Percentiles rank a stretch among this genome's conserved stretches.
These are phyloP conservation scores for Capreolus pygargus DNA, from an alignment of 2,113 vertebrate species.

Conservation along the genomic window DNA sequence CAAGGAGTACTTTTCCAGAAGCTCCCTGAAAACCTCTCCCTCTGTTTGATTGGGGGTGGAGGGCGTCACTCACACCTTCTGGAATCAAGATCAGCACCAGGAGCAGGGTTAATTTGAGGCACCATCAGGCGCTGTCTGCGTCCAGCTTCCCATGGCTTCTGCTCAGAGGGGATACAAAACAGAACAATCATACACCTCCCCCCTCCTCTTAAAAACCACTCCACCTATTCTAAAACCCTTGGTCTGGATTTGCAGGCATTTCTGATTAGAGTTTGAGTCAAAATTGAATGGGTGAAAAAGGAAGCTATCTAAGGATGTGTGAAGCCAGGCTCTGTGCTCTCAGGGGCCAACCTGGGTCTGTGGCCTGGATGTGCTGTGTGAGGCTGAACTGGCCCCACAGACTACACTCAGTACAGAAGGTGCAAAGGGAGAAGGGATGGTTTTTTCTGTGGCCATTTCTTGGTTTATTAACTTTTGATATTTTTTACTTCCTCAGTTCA, in stretches of 20 bases:
- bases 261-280: background rate
- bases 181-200: background rate
- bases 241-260: background rate
- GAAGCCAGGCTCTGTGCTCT: background rate
- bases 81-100: background rate
- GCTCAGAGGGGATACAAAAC: background rate
- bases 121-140: background rate
- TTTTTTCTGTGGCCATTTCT: background rate
- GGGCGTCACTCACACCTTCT: background rate
- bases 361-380: background rate
- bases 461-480: background rate
- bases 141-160: background rate
- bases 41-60: background rate
- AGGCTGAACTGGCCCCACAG: background rate
- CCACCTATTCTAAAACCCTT: background rate
- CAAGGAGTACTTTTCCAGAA: background rate
- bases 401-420: background rate
- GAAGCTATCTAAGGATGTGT: accelerated
- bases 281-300: background rate
- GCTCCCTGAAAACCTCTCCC: background rate
- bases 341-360: background rate
- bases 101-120: background rate
- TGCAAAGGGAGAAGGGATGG: background rate
- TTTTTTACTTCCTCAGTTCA: background rate
- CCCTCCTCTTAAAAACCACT: background rate